Percentiles rank a stretch among this genome's conserved stretches.
phyloP scores from a whole-genome alignment of 1,140 invertebrate genomes.

The Drosophila lacteicornis region DNA sequence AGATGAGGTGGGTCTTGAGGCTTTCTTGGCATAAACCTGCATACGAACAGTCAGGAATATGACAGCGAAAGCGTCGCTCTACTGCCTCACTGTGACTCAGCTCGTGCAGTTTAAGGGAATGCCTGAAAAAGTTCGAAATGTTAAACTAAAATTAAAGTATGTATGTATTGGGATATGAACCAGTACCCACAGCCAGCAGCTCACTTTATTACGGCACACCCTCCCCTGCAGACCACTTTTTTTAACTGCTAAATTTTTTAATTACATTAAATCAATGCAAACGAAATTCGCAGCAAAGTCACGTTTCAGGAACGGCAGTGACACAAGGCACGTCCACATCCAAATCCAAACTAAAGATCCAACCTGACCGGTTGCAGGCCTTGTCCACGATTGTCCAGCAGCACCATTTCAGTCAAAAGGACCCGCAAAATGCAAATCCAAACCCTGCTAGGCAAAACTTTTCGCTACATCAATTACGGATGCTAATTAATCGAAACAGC shows the following conservation, averaged over 20 bases:
- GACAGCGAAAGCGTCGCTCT: constrained; percentile 41
- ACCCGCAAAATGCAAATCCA: constrained; percentile 55
- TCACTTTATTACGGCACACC: constrained; percentile 22
- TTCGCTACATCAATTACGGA: constrained; percentile 82
- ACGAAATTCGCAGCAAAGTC: constrained; percentile 83
- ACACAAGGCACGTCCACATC: constrained; percentile 59
- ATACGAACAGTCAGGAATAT: constrained; percentile 56
- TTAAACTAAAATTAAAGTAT: constrained; percentile 12
- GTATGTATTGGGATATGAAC: not conserved
- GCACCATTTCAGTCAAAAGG: constrained; percentile 57
- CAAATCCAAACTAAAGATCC: constrained; percentile 23
- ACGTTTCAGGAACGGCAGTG: constrained; percentile 56
- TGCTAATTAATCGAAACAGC: constrained; percentile 83
- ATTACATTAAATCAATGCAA: constrained; percentile 84
- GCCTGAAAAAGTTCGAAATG: constrained; percentile 45
- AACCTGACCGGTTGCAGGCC: constrained; percentile 28
- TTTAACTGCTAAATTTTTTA: constrained; percentile 73
- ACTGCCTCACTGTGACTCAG: constrained; percentile 34
- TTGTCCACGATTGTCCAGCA: constrained; percentile 46
- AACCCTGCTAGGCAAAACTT: constrained; percentile 71
- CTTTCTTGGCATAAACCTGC: constrained; percentile 45
- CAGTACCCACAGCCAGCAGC: constrained; percentile 10
- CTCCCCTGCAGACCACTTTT: constrained; percentile 7
- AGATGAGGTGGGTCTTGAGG: constrained; percentile 61
- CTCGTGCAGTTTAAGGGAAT: constrained; percentile 59